A percentile compares a stretch with the other conserved stretches of the same genome.
Conservation (phyloP, 2,113 vertebrate genomes). For the Hippopotamus amphibius region DNA sequence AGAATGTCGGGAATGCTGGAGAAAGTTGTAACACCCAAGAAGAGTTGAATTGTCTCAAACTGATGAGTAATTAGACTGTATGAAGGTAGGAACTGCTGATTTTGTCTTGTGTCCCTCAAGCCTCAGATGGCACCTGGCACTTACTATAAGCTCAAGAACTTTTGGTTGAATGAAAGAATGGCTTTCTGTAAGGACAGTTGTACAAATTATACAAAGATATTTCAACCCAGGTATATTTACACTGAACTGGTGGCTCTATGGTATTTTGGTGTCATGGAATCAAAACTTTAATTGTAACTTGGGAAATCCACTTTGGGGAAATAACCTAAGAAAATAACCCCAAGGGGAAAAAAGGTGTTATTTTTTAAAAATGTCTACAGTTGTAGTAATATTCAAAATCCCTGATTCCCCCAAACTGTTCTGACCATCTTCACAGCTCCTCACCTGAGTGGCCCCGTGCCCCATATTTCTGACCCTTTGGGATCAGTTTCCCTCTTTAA, state of each 20-base stretch:
- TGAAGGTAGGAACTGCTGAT: neutral
- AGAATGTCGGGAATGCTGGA: neutral
- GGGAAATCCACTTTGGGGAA: slow-evolving; percentile 29
- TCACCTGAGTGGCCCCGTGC: neutral
- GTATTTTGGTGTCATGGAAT: neutral
- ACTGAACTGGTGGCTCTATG: neutral
- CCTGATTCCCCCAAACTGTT: neutral
- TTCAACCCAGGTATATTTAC: neutral
- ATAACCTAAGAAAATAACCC: slow-evolving; percentile 42
- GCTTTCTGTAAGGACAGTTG: neutral
- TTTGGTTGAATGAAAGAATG: neutral
- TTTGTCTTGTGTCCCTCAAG: neutral
- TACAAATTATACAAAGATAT: neutral
- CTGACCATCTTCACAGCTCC: neutral
- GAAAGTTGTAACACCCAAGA: neutral
- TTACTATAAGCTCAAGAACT: neutral
- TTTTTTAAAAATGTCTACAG: neutral
- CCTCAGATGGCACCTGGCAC: neutral
- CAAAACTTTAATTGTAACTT: slow-evolving; percentile 51
- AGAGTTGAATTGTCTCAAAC: neutral
- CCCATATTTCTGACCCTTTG: neutral
- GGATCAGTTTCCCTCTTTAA: neutral
- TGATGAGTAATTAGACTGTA: neutral
- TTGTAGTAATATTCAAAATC: slow-evolving; percentile 8
- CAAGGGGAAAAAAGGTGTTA: neutral